These are phyloP conservation scores for Pogona vitticeps DNA, from an alignment of 2,113 vertebrate species.

Conservation along the genomic window DNA sequence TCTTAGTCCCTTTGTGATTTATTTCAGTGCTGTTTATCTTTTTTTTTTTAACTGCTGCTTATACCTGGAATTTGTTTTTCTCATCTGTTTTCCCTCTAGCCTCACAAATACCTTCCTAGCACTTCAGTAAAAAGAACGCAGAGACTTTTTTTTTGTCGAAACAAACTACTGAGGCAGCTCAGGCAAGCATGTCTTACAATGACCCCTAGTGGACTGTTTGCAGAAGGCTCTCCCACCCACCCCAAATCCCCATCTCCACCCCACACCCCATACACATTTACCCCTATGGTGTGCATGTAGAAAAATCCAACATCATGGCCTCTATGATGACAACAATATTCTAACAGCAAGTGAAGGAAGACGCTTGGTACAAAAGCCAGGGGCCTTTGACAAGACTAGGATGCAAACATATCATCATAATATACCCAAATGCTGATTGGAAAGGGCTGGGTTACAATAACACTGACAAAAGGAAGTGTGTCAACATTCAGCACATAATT, in stretches of 20 bases:
- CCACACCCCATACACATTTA: no score
- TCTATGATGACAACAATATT: background rate
- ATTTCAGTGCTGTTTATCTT: background rate
- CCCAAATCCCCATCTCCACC: background rate
- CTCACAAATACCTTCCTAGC: background rate
- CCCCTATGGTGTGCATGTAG: background rate
- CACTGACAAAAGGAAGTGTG: conserved; percentile 38
- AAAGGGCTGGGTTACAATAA: conserved; percentile 43
- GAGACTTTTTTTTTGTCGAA: conserved; percentile 55
- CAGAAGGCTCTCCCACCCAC: conserved; percentile 10
- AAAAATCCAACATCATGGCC: background rate
- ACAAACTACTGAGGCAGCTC: conserved; percentile 48
- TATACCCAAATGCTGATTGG: conserved; percentile 39
- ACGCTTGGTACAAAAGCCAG: conserved; percentile 59
- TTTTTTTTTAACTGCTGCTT: background rate
- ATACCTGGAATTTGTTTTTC: background rate
- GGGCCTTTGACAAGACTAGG: conserved; percentile 53
- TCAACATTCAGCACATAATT: conserved; percentile 27
- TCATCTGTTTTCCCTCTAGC: background rate
- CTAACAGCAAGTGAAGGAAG: conserved; percentile 44
- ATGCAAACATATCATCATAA: conserved; percentile 52
- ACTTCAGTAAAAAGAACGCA: conserved; percentile 44
- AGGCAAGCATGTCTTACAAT: conserved; percentile 48
- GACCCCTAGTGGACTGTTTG: background rate
- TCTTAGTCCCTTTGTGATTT: background rate